Evolutionary conservation across 2,888 invertebrate species (phyloP), one percentile per base, ranked within the genome.

Genomic region (Dorcus parallelipipedus): DNA sequence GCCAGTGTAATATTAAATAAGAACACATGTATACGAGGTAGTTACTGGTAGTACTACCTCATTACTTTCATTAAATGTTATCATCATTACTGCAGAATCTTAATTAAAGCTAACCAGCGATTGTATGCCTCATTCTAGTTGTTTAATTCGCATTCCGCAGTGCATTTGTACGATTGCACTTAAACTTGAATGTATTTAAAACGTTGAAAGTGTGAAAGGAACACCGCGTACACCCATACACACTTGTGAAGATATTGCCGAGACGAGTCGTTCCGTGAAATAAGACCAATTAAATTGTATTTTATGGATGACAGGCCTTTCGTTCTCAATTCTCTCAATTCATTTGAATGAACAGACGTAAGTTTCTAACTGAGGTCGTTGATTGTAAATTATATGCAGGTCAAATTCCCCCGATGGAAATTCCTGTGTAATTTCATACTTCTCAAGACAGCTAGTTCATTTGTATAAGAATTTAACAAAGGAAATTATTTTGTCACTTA

Each of bases 41-140:
- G 26, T 33, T 33, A 33, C 26, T 2, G 7, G 26, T 5, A 6
- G 6, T 33, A 33, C 5, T 45, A 39, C 54, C 38, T 45, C 47
- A 23, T 54, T 33, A 39, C 38, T 54, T 38, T 54, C 54, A 45
- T 54, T 48, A 47, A 17, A 38, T 38, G 47, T 54, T 40, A 45
- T 54, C 47, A 54, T 38, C 54, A 54, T 38, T 39, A 48, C 42
- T 48, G 39, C 47, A 38, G 45, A 45, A 54, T 54, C 54, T 45
- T 48, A 47, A 54, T 54, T 54, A 45, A 45, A 45, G 38, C 17
- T 54, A 54, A 54, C 47, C 42, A 54, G 42, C 48, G 54, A 54
- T 54, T 54, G 54, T 54, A 38, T 43, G 38, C 39, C 45, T 45
- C 26, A 33, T 33, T 33, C 17, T 45, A 17, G 23, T 20, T 9